Percentiles rank a stretch among this genome's conserved stretches.
These are phyloP conservation scores for Solea senegalensis DNA, from an alignment of 2,113 vertebrate species.

Conservation along the genomic window DNA sequence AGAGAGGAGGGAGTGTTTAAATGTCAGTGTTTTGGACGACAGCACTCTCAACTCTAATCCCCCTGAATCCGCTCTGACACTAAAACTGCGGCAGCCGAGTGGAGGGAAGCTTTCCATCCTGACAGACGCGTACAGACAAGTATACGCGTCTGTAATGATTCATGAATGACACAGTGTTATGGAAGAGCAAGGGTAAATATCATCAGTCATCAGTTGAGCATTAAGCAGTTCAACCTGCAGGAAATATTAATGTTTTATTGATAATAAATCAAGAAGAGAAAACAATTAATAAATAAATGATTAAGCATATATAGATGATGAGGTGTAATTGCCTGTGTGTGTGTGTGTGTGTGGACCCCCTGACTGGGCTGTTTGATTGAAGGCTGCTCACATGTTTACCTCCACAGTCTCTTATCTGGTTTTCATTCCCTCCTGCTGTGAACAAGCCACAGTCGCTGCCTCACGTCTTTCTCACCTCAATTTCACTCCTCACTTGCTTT, in stretches of 20 bases:
- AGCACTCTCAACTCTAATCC: conserved; percentile 37
- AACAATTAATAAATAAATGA: conserved; percentile 5
- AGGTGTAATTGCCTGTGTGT: neutral
- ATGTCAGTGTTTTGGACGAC: conserved; percentile 43
- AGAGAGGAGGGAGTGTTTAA: conserved; percentile 15
- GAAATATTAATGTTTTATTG: neutral
- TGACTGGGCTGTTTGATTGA: conserved; percentile 1
- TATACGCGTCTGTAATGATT: conserved; percentile 16
- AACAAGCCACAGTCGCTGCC: neutral
- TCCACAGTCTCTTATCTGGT: neutral
- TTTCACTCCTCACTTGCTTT: neutral
- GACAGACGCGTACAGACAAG: conserved; percentile 5
- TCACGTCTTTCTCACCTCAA: neutral
- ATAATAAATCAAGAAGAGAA: neutral
- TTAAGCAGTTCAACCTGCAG: neutral
- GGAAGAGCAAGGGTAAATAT: conserved; percentile 17
- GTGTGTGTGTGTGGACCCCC: neutral
- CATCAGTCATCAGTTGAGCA: neutral
- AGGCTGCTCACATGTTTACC: conserved; percentile 9
- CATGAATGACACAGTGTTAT: conserved; percentile 22
- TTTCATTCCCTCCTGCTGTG: neutral
- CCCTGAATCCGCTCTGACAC: conserved; percentile 32
- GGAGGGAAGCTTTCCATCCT: conserved; percentile 1
- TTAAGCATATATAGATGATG: neutral
- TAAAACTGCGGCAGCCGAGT: conserved; percentile 1